Percentiles rank a stretch among this genome's conserved stretches.
Evolutionary conservation across 2,797 vertebrate species (phyloP).

Genomic region (Nannoperca australis): DNA sequence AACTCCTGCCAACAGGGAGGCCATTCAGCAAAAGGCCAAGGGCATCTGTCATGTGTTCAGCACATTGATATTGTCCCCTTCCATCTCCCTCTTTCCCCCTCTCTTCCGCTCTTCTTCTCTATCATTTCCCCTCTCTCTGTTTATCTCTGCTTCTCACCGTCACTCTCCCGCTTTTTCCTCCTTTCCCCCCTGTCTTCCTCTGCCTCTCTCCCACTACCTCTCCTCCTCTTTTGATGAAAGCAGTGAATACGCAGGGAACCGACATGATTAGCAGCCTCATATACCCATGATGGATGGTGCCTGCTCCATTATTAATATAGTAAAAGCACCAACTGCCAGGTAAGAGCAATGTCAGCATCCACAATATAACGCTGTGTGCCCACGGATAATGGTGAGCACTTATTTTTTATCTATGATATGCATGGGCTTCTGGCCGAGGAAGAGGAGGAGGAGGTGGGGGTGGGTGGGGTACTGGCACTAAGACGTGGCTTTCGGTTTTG

Average conservation of each 20-base stretch:
- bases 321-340: slow-evolving; percentile 86
- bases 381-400: slow-evolving; percentile 77
- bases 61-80: slow-evolving; percentile 77
- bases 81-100: slow-evolving; percentile 37
- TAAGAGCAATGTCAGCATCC: slow-evolving; percentile 86
- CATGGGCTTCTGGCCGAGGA: slow-evolving; percentile 52
- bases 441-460: slow-evolving; percentile 5
- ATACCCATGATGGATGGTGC: slow-evolving; percentile 81
- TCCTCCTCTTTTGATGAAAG: slow-evolving; percentile 68
- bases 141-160: slow-evolving; percentile 54
- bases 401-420: slow-evolving; percentile 81
- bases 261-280: slow-evolving; percentile 85
- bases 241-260: slow-evolving; percentile 81
- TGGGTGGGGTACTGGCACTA: background rate
- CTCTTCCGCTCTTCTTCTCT: slow-evolving; percentile 20
- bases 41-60: slow-evolving; percentile 83
- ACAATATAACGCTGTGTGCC: slow-evolving; percentile 81
- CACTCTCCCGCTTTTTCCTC: slow-evolving; percentile 7
- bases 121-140: slow-evolving; percentile 54
- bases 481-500: slow-evolving; percentile 23
- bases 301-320: slow-evolving; percentile 88
- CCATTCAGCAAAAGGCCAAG: slow-evolving; percentile 83
- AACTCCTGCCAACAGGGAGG: slow-evolving; percentile 83
- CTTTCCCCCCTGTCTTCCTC: slow-evolving; percentile 5
- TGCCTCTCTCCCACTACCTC: slow-evolving; percentile 29